Conservation (phyloP, 2,113 vertebrate species). For the Pelodiscus sinensis region DNA sequence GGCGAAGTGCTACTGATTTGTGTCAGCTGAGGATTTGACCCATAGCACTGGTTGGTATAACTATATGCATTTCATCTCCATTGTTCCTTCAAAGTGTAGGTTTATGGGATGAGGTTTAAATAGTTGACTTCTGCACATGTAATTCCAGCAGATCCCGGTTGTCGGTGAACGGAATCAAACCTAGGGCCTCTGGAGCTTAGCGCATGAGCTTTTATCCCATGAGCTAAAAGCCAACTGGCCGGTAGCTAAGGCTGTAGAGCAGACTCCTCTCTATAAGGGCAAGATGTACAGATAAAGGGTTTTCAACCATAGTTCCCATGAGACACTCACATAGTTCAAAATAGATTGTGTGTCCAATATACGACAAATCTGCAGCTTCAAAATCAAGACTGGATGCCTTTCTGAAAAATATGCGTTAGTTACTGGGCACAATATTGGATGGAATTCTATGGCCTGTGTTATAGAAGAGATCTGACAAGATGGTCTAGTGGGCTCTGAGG, state of each 20-base stretch:
- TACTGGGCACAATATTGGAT: not conserved
- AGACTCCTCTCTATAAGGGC: no score
- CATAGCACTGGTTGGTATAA: not conserved
- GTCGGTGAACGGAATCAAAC: no score
- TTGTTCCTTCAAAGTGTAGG: not conserved
- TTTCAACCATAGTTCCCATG: not conserved
- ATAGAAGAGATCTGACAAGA: not conserved
- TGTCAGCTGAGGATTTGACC: not conserved
- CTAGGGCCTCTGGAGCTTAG: no score
- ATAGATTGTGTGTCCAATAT: fast-evolving
- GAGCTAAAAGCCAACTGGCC: no score
- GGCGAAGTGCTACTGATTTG: not conserved
- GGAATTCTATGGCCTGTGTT: not conserved
- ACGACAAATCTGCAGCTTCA: not conserved
- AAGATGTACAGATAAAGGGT: not conserved
- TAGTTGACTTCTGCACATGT: not conserved
- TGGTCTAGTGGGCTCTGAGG: not conserved
- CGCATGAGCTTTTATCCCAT: no score
- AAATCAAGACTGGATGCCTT: not conserved
- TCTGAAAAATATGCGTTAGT: not conserved
- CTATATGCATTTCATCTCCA: fast-evolving
- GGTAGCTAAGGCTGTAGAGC: no score
- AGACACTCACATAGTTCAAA: not conserved
- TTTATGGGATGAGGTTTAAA: not conserved
- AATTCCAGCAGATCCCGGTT: no score